Conservation (phyloP, 2,888 invertebrate species). For the Drosophila rubida region DNA sequence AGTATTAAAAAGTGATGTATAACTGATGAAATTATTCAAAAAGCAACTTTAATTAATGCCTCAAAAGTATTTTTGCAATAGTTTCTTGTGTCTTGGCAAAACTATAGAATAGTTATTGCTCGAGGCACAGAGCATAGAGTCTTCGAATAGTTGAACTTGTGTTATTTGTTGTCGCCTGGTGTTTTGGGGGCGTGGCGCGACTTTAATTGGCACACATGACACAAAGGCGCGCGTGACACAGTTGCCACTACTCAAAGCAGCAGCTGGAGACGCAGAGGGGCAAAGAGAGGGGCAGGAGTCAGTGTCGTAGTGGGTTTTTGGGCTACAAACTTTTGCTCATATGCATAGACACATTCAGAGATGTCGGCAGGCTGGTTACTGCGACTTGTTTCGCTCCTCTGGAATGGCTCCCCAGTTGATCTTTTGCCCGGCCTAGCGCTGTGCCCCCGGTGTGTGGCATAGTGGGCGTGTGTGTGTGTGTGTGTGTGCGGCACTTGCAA, state of each 20-base stretch:
- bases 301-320: not conserved
- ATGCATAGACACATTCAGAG: slow-evolving; percentile 69
- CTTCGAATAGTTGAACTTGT: slow-evolving; percentile 4
- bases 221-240: slow-evolving; percentile 69
- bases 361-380: slow-evolving; percentile 24
- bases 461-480: slow-evolving; percentile 56
- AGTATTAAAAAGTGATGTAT: too few species aligned
- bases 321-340: slow-evolving; percentile 58
- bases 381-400: slow-evolving; percentile 20
- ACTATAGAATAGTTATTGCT: not conserved
- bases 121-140: slow-evolving; percentile 6
- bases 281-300: not conserved
- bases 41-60: too few species aligned
- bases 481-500: slow-evolving; percentile 32
- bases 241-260: slow-evolving; percentile 55
- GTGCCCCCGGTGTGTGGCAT: not conserved
- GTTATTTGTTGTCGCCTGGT: slow-evolving; percentile 22
- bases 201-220: slow-evolving; percentile 79
- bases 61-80: not conserved
- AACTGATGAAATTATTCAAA: too few species aligned
- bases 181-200: slow-evolving; percentile 50
- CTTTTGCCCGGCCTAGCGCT: slow-evolving; percentile 60
- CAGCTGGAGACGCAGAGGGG: not conserved
- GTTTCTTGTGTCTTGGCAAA: not conserved
- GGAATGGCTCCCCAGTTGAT: slow-evolving; percentile 74